Percentiles rank a stretch among this genome's conserved stretches.
Evolutionary conservation across 2,888 invertebrate species (phyloP).

Genomic region (Leptopilina myrica): DNA sequence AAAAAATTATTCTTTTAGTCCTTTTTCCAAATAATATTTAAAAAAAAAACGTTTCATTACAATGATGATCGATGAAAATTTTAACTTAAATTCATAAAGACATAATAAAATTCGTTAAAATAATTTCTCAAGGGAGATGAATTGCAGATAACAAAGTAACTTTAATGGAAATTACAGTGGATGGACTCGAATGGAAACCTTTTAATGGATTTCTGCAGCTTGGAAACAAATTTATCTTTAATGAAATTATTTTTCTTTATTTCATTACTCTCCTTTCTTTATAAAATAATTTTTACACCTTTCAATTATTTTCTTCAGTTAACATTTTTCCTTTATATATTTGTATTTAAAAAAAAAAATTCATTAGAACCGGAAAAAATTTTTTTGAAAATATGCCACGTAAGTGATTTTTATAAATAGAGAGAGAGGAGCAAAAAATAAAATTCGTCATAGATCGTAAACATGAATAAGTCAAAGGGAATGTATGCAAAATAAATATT

Average conservation of each 20-base stretch:
- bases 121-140: neutral
- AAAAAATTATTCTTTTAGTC: no score
- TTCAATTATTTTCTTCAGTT: no score
- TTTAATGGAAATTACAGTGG: neutral
- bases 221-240: conserved; percentile 5
- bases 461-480: neutral
- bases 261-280: no score
- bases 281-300: no score
- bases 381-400: neutral
- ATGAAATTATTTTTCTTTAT: neutral
- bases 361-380: no score
- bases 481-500: neutral
- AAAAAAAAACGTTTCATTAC: no score
- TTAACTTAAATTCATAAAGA: neutral
- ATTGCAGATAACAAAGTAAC: neutral
- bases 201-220: neutral
- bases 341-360: no score
- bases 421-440: neutral
- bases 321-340: no score
- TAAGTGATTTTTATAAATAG: neutral
- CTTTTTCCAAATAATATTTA: no score
- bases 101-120: neutral
- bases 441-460: neutral
- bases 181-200: neutral
- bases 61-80: no score